A percentile compares a stretch with the other conserved stretches of the same genome.
Evolutionary conservation across 2,113 vertebrate genomes (phyloP).

Genomic region (Xiphophorus couchianus): DNA sequence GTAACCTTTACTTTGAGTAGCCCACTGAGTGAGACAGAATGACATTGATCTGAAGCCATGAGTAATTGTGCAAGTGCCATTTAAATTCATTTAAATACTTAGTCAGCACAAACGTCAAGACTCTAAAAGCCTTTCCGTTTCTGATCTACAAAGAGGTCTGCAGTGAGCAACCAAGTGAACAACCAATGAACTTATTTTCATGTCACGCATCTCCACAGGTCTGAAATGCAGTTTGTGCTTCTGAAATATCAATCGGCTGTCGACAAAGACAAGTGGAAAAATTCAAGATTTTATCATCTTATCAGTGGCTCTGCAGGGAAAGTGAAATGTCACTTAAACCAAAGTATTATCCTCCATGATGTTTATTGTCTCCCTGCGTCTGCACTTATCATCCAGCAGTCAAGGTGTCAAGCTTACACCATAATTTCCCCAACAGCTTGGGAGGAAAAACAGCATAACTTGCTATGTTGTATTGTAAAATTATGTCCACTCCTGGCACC

Average conservation of each 20-base stretch:
- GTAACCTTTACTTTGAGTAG: constrained; percentile 59
- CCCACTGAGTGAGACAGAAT: constrained; percentile 49
- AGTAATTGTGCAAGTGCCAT: constrained; percentile 65
- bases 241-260: constrained; percentile 47
- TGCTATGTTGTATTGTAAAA: constrained; percentile 53
- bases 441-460: constrained; percentile 22
- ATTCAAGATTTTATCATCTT: constrained; percentile 44
- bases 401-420: constrained; percentile 38
- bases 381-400: constrained; percentile 22
- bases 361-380: constrained; percentile 33
- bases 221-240: constrained; percentile 19
- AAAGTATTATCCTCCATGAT: constrained; percentile 16
- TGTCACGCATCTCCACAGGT: neutral
- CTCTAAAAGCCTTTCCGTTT: constrained; percentile 10
- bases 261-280: constrained; percentile 22
- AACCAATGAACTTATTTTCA: constrained; percentile 15
- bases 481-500: constrained; percentile 12
- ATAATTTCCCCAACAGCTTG: constrained; percentile 30
- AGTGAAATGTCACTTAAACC: constrained; percentile 34
- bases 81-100: constrained; percentile 75
- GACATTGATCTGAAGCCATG: constrained; percentile 47
- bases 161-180: neutral
- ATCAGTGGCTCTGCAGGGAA: constrained; percentile 40
- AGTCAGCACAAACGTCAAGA: constrained; percentile 31
- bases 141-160: neutral